Evolutionary conservation across 1,140 invertebrate genomes (phyloP), one percentile per base, ranked within the genome.

Genomic region (Frieseomelitta varia): DNA sequence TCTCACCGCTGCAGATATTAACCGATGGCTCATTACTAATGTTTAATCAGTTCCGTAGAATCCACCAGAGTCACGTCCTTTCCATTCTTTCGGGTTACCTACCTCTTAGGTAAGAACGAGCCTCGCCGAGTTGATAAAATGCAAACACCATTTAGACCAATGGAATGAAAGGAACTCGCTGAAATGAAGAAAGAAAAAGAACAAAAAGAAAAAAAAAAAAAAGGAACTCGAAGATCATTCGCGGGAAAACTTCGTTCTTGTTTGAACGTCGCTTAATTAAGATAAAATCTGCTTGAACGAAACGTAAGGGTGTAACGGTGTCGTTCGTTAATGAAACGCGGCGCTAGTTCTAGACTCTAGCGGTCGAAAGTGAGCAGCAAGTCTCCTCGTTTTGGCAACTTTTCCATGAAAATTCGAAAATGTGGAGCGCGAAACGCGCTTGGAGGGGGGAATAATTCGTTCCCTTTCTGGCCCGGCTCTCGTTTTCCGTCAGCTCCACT

Each of bases 401-500:
- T 56, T 61, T 61, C 30, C 24, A n/a, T 21, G 30, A 17, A 39
- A 73, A 61, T 81, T n/a, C 17, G 55, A 73, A 73, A 73, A 73
- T 81, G 14, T 4, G 3, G 12, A 14, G 4, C 3, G 1, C 14
- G 47, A 19, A 12, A 12, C 39, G 11, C 34, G 30, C 61, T n/a
- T n/a, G 17, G 24, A 30, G 53, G 55, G 24, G 27, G 53, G 55
- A 76, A 86, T 81, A 85, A 87, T 85, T 88, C 75, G 71, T 65
- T 79, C 56, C 85, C 65, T 65, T 79, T 86, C 63, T 34, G 84
- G 65, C 21, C 68, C 39, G 76, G 69, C 77, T 68, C 83, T 78
- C 79, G 75, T 79, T 85, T 82, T 85, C 74, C 76, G 63, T 79
- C 80, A 81, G 77, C 68, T 81, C 77, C 88, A 89, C 88, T 89